Base-by-base conservation (phyloP, 2,113 vertebrate genomes). In the Epinephelus fuscoguttatus region DNA sequence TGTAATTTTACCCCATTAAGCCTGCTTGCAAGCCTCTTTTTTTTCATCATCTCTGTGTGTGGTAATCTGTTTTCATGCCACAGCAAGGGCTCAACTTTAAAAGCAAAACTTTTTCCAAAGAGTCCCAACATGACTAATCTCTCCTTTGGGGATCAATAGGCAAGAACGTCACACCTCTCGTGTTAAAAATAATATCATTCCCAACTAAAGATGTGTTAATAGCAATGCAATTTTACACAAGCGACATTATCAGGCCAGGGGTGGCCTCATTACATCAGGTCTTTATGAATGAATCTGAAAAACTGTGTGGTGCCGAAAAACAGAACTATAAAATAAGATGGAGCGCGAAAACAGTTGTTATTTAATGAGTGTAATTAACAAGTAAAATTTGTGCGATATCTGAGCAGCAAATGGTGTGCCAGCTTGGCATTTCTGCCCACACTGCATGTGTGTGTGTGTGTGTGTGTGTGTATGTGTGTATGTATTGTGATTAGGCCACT, bases 321-420 rank as follows among this genome's bases (percentile, higher is more conserved):
- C 75, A 83, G 37, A 78, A 79, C 78, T 66, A 73, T 82, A 80
- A 88, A 91, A 85, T 78, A 91, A 84, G 56, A 86, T 18, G 52
- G 55, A 86, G 81, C n/a, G 30, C 61, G 75, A 70, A 89, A 92
- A 86, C 85, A 87, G 86, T 90, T 92, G 86, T 91, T 91, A 87
- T 91, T 91, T 90, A 92, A 93, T 86, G 79, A 90, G 79, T 52
- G 84, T 87, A 90, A 92, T 91, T 91, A 93, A 89, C 84, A 91
- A 90, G 78, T 87, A 79, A 85, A 91, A 90, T 86, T 78, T 89
- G 81, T 72, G 72, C 11, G 72, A 76, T 90, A 88, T 91, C 75
- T 49, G 77, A 73, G 86, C 30, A 81, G 76, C 89, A 88, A 91
- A 89, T 87, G 73, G 71, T 6, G 53, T 55, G 78, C 71, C 88